Conservation (phyloP, 37 sponge, comb jelly and placozoan genomes). For the Bolinopsis microptera region DNA sequence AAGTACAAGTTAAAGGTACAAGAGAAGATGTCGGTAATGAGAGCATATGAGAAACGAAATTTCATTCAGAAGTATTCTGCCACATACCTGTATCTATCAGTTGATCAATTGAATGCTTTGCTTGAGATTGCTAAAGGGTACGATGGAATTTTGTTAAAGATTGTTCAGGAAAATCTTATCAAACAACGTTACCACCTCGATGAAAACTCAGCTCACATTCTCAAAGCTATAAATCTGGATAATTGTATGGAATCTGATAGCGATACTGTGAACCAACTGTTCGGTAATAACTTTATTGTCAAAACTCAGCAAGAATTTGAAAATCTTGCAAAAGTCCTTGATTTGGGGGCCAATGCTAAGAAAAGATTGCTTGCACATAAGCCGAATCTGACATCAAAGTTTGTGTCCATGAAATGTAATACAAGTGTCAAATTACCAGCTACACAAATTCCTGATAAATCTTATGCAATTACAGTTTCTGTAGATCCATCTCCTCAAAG, state of each 20-base stretch:
- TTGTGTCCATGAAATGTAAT: not conserved
- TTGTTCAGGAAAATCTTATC: not conserved
- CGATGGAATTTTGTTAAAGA: not conserved
- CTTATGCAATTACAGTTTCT: too few relatives aligned
- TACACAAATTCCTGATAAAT: too few relatives aligned
- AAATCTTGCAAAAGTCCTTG: not conserved
- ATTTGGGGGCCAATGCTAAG: not conserved
- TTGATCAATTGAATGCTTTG: not conserved
- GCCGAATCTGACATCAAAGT: not conserved
- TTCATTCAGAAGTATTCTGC: not conserved
- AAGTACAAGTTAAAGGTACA: not conserved
- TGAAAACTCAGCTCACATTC: not conserved
- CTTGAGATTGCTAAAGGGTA: not conserved
- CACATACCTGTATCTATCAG: not conserved
- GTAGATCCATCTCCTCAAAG: not conserved
- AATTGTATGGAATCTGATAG: not conserved
- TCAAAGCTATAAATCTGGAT: not conserved
- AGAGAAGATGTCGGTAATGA: not conserved
- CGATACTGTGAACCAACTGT: not conserved
- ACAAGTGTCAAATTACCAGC: too few relatives aligned
- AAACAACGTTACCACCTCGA: not conserved
- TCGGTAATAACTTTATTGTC: not conserved
- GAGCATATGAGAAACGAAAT: not conserved
- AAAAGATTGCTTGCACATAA: not conserved
- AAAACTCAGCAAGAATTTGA: slow-evolving; percentile 1